Conservation (phyloP, 2,113 vertebrate genomes). For the Acinonyx jubatus region DNA sequence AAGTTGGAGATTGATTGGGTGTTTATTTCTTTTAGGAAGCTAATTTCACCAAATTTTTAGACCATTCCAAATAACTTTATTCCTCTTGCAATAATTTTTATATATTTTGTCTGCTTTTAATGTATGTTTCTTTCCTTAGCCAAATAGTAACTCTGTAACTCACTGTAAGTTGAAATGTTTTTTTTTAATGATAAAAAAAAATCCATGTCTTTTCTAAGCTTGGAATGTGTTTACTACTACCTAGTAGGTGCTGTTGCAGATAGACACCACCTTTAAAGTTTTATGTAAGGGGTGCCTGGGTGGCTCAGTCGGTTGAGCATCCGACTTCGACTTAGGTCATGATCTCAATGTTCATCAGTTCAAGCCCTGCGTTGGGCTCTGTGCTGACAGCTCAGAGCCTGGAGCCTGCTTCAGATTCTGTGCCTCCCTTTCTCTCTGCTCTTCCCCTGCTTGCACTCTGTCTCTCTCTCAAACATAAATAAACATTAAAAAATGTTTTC, state of each 20-base stretch:
- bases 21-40: background rate
- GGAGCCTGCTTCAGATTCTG: no score
- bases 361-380: no score
- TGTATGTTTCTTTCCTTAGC: background rate
- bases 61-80: conserved; percentile 14
- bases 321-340: no score
- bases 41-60: background rate
- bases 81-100: conserved; percentile 4
- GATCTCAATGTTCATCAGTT: no score
- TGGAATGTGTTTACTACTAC: background rate
- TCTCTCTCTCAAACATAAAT: no score
- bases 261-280: background rate
- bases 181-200: background rate
- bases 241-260: background rate
- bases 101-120: conserved; percentile 31
- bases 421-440: no score
- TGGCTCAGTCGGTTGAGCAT: no score
- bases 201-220: background rate
- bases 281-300: no score
- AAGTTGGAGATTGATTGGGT: background rate
- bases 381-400: no score
- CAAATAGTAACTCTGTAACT: background rate
- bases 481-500: no score
- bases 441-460: no score
- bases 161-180: background rate